phyloP scores from a whole-genome alignment of 1,140 invertebrate genomes.

The Brachionus calyciflorus region DNA sequence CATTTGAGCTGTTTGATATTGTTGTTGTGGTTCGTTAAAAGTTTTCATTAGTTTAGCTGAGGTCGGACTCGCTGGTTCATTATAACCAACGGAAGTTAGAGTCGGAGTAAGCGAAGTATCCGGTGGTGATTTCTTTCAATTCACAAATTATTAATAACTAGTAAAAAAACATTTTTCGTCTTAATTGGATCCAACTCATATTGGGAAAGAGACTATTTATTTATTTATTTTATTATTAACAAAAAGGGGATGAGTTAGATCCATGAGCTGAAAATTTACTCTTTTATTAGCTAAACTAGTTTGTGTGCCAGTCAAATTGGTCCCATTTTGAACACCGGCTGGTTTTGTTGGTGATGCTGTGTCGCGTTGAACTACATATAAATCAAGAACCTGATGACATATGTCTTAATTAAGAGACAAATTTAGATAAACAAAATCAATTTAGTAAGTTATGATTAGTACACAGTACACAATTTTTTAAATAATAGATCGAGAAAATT shows the following conservation, averaged over 20 bases:
- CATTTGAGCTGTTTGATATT: not conserved
- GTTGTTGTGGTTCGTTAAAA: not conserved
- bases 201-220: not conserved
- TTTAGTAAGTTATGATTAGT: not conserved
- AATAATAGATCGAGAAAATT: too few species aligned
- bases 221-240: not conserved
- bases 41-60: constrained; percentile 37
- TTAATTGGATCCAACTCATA: not conserved
- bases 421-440: not conserved
- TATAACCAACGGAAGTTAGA: not conserved
- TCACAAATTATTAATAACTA: not conserved
- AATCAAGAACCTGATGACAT: constrained; percentile 89
- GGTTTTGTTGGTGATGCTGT: constrained; percentile 18
- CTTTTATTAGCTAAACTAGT: constrained; percentile 19
- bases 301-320: constrained; percentile 20
- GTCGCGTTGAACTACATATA: constrained; percentile 53
- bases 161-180: not conserved
- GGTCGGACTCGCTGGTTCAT: constrained; percentile 3
- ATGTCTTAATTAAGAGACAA: constrained; percentile 68
- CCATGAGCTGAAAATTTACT: constrained; percentile 40
- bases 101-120: constrained; percentile 6
- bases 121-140: constrained; percentile 3
- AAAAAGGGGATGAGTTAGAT: not conserved
- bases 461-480: too few species aligned
- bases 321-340: not conserved